Evolutionary conservation across 64 coral and sea anemone genomes (phyloP).

Genomic region (Dendronephthya gigantea): DNA sequence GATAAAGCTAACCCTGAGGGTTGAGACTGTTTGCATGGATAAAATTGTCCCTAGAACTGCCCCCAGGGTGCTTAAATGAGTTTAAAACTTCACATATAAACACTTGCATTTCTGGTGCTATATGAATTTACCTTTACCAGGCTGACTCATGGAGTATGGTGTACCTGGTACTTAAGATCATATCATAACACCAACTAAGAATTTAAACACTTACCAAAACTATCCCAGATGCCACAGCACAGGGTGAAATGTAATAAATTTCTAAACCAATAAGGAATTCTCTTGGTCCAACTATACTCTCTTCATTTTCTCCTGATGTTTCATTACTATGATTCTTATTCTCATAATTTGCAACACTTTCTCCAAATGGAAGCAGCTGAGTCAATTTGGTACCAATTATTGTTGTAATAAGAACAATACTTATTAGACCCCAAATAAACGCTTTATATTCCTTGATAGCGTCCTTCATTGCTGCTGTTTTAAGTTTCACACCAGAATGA

Average conservation of each 20-base stretch:
- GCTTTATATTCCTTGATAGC: slow-evolving; percentile 60
- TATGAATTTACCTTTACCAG: not conserved
- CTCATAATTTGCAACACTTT: slow-evolving; percentile 35
- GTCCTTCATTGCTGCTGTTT: slow-evolving; percentile 30
- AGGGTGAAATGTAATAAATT: slow-evolving; percentile 64
- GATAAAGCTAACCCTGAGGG: too few relatives aligned
- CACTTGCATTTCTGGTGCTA: too few relatives aligned
- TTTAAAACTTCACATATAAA: too few relatives aligned
- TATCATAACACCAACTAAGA: too few relatives aligned
- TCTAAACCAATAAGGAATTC: slow-evolving; percentile 82
- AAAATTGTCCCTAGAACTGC: too few relatives aligned
- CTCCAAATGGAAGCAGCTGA: slow-evolving; percentile 68
- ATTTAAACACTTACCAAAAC: slow-evolving; percentile 50
- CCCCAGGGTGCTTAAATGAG: too few relatives aligned
- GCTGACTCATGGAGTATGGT: too few relatives aligned
- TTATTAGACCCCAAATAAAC: slow-evolving; percentile 59
- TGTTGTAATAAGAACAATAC: slow-evolving; percentile 44
- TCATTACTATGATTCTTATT: slow-evolving; percentile 52
- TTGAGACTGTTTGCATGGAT: too few relatives aligned
- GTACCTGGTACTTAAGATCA: too few relatives aligned
- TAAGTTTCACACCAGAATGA: slow-evolving; percentile 49
- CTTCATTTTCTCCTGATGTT: slow-evolving; percentile 44
- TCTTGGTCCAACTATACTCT: slow-evolving; percentile 75
- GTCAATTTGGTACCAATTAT: slow-evolving; percentile 79
- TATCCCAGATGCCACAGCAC: slow-evolving; percentile 53